phyloP scores from a whole-genome alignment of 2,113 vertebrate species.

The Heterotilapia buettikoferi region DNA sequence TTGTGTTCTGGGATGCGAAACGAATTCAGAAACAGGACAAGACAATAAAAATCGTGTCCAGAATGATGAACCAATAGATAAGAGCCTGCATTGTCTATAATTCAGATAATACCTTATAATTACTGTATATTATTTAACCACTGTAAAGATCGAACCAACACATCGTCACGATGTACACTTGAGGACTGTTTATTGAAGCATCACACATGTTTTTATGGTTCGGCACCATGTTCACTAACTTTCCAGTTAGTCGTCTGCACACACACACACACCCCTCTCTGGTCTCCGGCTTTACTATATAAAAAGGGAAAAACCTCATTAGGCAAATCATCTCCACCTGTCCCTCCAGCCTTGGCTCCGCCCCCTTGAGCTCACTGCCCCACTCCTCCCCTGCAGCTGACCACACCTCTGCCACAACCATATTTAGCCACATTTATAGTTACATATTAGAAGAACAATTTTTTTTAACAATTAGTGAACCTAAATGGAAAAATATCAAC shows the following conservation, averaged over 20 bases:
- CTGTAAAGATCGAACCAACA: neutral
- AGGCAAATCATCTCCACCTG: neutral
- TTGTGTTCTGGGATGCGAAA: neutral
- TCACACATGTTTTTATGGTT: neutral
- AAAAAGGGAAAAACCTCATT: neutral
- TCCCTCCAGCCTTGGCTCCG: neutral
- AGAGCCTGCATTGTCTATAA: neutral
- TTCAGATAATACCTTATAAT: neutral
- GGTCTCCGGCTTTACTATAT: neutral
- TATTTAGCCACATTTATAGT: neutral
- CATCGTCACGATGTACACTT: neutral
- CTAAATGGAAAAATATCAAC: neutral
- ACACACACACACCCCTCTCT: rapidly evolving
- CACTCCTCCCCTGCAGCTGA: neutral
- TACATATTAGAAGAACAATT: neutral
- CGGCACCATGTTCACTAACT: rapidly evolving
- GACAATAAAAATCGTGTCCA: neutral
- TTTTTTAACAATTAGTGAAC: neutral
- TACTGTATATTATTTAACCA: neutral
- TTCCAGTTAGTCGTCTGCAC: neutral
- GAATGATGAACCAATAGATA: neutral
- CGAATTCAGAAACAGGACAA: neutral
- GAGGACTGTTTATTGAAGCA: neutral
- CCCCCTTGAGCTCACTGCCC: neutral
- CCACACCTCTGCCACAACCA: neutral